Percentiles rank a stretch among this genome's conserved stretches.
These are phyloP conservation scores for Pelochelys cantorii DNA, from an alignment of 2,797 vertebrate genomes.

Conservation along the genomic window DNA sequence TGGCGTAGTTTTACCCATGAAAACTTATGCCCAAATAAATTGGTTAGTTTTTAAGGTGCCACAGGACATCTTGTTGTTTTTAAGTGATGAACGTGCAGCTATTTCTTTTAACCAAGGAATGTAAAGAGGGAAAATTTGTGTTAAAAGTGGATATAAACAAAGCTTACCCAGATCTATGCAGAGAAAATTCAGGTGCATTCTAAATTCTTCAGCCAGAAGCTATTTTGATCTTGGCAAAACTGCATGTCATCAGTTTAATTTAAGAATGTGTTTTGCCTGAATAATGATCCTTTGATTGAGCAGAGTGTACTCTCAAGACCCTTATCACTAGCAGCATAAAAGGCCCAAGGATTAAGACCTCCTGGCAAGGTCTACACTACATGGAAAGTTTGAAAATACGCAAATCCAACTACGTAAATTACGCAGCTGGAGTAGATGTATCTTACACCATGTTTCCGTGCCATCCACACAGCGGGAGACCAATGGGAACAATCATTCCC, in stretches of 20 bases:
- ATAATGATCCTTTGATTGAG: background rate
- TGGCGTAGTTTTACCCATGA: no score
- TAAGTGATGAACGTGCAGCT: slow-evolving; percentile 41
- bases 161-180: background rate
- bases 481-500: no score
- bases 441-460: no score
- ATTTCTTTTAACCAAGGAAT: slow-evolving; percentile 52
- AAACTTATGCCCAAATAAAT: no score
- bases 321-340: fast-evolving
- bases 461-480: no score
- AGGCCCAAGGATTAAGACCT: background rate
- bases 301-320: background rate
- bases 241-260: background rate
- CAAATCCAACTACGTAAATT: no score
- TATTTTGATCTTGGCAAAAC: fast-evolving
- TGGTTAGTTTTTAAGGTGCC: no score
- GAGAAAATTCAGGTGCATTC: background rate
- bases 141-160: slow-evolving; percentile 8
- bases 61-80: no score
- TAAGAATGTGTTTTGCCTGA: background rate
- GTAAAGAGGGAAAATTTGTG: background rate
- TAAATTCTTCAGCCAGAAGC: background rate
- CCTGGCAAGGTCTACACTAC: background rate
- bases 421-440: no score
- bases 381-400: no score